Base-by-base conservation (phyloP, 2,113 vertebrate species). In the Dunckerocampus dactyliophorus region DNA sequence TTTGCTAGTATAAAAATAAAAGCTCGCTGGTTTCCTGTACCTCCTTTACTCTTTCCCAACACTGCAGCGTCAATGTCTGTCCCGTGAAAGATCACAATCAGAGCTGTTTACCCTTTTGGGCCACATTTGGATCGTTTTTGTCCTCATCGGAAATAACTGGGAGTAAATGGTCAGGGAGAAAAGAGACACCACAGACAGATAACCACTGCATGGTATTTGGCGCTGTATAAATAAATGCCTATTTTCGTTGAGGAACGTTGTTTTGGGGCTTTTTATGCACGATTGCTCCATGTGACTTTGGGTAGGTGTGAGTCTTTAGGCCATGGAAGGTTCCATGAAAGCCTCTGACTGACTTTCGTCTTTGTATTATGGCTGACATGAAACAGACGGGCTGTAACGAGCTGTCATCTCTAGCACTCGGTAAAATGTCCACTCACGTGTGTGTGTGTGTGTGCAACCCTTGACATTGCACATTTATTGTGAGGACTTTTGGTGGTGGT, bases 351-450 rank as follows among this genome's bases (percentile, higher is more conserved):
- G 65, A 57, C 60, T 67, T 12, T 22, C 52, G 4, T 3, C 5
- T 34, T 34, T 34, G 4, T 34, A 34, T 7, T 34, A 34, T 34
- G 7, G 31, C 31, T 5, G 7, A 34, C 31, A 34, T 34, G 31
- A 34, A 34, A 34, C 70, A 78, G 69, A 66, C 75, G 24, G 62
- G 34, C 57, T 53, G 6, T 67, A 76, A 77, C 55, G 64, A 78
- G 73, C 73, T 79, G 81, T 75, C 70, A 63, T 75, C 69, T 71
- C 17, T 47, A 72, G 67, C 79, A 79, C 66, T 72, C 48, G 71
- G 54, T 46, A 63, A 69, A 60, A 49, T 56, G 58, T 74, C 61
- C 61, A 20, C 20, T 13, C 43, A 16, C 21, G 34, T 53, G 55
- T 47, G 10, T 28, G 47, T 61, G 17, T 51, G 15, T 65, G 68